Evolutionary conservation across 2,113 vertebrate genomes (phyloP).

Genomic region (Gymnorhina tibicen): DNA sequence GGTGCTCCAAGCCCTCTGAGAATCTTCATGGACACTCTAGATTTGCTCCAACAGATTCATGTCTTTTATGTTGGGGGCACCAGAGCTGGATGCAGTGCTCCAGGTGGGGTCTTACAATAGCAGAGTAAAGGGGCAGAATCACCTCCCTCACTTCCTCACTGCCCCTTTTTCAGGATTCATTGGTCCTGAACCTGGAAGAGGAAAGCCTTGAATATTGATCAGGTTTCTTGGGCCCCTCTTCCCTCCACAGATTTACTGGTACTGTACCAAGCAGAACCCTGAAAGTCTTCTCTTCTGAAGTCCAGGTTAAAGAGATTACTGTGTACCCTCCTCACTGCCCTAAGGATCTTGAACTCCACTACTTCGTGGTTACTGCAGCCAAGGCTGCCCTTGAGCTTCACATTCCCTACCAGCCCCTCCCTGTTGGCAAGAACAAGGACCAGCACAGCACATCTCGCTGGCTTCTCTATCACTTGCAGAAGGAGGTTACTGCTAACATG

Average conservation of each 20-base stretch:
- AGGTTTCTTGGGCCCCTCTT: background rate
- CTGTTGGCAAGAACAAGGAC: background rate
- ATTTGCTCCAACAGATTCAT: background rate
- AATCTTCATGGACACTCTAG: too few species aligned
- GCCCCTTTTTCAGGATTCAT: background rate
- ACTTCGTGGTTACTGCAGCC: too few species aligned
- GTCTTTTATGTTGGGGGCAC: background rate
- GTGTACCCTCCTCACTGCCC: background rate
- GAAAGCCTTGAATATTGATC: background rate
- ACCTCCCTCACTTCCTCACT: background rate
- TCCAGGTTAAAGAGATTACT: background rate
- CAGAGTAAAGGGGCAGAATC: background rate
- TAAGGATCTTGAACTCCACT: background rate
- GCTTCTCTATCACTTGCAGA: background rate
- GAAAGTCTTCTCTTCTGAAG: background rate
- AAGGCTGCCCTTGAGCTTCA: background rate
- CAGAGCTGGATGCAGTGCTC: background rate
- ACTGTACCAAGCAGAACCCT: background rate
- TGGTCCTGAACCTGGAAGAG: background rate
- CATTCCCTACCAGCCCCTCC: background rate
- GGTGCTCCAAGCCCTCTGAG: background rate
- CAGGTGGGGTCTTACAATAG: background rate
- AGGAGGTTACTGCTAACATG: background rate
- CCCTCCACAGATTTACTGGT: background rate
- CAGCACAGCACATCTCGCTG: rapidly evolving